Percentiles rank a stretch among this genome's conserved stretches.
phyloP scores from a whole-genome alignment of 2,113 vertebrate genomes.

The Pheucticus melanocephalus region DNA sequence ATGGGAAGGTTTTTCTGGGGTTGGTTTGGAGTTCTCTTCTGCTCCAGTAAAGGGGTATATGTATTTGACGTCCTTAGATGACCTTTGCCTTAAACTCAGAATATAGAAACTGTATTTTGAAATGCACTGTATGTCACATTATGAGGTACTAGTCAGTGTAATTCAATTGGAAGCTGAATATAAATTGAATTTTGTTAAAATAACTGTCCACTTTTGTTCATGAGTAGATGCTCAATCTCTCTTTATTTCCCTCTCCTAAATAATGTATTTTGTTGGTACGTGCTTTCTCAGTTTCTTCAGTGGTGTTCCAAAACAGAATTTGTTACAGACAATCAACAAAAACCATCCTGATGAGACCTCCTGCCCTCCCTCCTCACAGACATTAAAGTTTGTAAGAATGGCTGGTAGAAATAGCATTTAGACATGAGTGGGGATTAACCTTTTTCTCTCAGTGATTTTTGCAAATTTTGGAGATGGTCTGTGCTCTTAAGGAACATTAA shows the following conservation, averaged over 20 bases:
- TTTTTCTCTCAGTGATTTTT: neutral
- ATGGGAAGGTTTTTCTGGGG: fast-evolving
- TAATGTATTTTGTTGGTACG: neutral
- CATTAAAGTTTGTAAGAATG: neutral
- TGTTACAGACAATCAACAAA: neutral
- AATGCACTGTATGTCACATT: neutral
- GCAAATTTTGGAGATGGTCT: neutral
- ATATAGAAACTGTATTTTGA: neutral
- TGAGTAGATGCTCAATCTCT: neutral
- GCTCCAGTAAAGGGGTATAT: neutral
- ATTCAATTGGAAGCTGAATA: neutral
- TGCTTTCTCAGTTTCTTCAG: neutral
- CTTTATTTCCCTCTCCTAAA: neutral
- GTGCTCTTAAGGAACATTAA: neutral
- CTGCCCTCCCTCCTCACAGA: neutral
- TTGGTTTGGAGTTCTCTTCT: neutral
- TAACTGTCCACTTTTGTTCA: neutral
- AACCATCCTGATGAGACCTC: neutral
- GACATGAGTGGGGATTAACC: neutral
- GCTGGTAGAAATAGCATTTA: neutral
- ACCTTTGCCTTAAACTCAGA: neutral
- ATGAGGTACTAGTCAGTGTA: neutral
- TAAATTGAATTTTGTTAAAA: neutral
- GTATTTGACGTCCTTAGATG: neutral
- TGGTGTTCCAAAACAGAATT: neutral